Evolutionary conservation across 1,140 invertebrate species (phyloP), one percentile per base, ranked within the genome.

Genomic region (Antheraea mylitta): DNA sequence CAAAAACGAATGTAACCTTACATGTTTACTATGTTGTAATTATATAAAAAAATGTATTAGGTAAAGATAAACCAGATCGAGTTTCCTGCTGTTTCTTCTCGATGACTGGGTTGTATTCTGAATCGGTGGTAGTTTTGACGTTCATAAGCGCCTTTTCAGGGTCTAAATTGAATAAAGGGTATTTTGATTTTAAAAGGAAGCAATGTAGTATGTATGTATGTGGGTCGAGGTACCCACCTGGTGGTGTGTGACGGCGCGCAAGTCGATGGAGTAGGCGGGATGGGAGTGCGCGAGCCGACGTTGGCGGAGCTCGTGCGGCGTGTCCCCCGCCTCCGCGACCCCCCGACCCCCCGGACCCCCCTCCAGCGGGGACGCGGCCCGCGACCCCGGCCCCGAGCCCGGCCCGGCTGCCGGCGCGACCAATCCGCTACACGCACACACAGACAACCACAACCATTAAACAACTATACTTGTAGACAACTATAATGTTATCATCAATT

Each of bases 221-320:
- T 1, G 22, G 22, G 22, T 30, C 22, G 22, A 30, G 4, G 22
- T 30, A 22, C 36, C 30, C 6, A 91, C 88, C 84, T 90, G 88
- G 59, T 85, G 84, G 58, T 85, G 82, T 30, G 82, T 82, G 38
- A 85, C 87, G 30, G 82, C 83, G 16, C 85, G 81, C 62, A 88
- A 78, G 71, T 93, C 90, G 37, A 90, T 78, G 18, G 80, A 77
- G 61, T 85, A 82, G 63, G 85, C 83, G 65, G 87, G 84, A 70
- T 91, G 89, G 58, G 79, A 67, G 68, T 76, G 82, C 42, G 78
- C 81, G 10, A 91, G 79, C n/a, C 80, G 76, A 18, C 79, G 81
- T 0, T 83, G 72, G 0, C 88, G 80, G 58, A 67, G 38, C 68
- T 89, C 83, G 77, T 91, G 91, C 60, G 87, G 81, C 37, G 81